Conservation (phyloP, 2,888 invertebrate species). For the Pinctada fucata region DNA sequence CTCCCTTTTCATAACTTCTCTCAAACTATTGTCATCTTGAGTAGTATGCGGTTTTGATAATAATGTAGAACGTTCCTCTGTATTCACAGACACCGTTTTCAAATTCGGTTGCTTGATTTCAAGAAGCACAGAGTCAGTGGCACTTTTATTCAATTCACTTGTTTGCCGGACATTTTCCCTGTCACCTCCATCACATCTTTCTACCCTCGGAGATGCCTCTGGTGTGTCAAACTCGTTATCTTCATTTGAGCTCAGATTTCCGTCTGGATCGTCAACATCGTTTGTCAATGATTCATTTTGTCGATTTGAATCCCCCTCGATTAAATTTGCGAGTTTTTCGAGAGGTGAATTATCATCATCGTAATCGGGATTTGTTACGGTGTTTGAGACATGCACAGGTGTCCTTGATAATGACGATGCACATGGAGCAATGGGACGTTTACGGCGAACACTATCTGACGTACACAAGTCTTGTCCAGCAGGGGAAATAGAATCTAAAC, state of each 20-base stretch:
- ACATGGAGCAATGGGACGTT: constrained; percentile 21
- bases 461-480: constrained; percentile 35
- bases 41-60: not conserved
- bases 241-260: not conserved
- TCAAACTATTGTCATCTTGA: constrained; percentile 39
- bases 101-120: constrained; percentile 37
- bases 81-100: constrained; percentile 56
- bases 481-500: constrained; percentile 21
- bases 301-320: not conserved
- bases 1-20: constrained; percentile 53
- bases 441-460: constrained; percentile 18
- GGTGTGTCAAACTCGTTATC: not conserved
- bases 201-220: constrained; percentile 1
- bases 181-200: not conserved
- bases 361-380: not conserved
- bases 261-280: constrained; percentile 1
- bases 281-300: not conserved
- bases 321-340: not conserved
- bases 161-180: not conserved
- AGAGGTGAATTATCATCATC: constrained; percentile 4
- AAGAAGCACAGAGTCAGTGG: not conserved
- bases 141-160: not conserved
- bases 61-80: constrained; percentile 42
- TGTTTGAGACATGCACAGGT: constrained; percentile 19
- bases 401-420: constrained; percentile 5